These are phyloP conservation scores for Perodicticus potto DNA, from an alignment of 2,797 vertebrate species.

Conservation along the genomic window DNA sequence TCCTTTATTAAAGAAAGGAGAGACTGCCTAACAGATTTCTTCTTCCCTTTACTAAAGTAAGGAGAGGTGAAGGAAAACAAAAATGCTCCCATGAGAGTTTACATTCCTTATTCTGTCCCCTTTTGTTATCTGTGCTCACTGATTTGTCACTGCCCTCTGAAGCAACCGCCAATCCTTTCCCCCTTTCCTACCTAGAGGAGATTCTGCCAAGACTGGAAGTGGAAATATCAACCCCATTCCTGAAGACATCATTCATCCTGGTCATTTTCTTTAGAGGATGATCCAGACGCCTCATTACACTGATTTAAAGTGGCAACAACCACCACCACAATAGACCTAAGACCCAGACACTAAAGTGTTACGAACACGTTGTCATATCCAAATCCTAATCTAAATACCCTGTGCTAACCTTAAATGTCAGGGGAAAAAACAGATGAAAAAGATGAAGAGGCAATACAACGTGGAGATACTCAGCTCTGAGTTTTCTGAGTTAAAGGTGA, in stretches of 20 bases:
- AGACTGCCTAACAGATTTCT: background rate
- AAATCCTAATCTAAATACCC: background rate
- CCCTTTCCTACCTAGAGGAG: background rate
- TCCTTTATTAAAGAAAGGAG: background rate
- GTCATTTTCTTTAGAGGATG: background rate
- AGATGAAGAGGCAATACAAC: background rate
- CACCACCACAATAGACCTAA: background rate
- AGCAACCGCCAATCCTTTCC: too few species aligned
- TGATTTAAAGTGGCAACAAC: background rate
- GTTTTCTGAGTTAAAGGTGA: background rate
- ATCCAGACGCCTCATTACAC: background rate
- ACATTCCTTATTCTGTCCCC: background rate
- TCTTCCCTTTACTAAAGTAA: background rate
- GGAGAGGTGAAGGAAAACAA: background rate
- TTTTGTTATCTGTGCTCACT: background rate
- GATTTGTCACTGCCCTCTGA: background rate
- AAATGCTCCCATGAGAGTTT: background rate
- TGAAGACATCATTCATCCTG: background rate
- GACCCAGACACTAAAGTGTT: background rate
- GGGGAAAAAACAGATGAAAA: background rate
- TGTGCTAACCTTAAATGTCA: background rate
- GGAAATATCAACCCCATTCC: background rate
- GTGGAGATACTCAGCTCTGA: background rate
- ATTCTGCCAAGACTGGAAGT: too few species aligned
- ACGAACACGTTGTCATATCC: background rate